Evolutionary conservation across 1,140 invertebrate genomes (phyloP), one percentile per base, ranked within the genome.

Genomic region (Drosophila athabasca): DNA sequence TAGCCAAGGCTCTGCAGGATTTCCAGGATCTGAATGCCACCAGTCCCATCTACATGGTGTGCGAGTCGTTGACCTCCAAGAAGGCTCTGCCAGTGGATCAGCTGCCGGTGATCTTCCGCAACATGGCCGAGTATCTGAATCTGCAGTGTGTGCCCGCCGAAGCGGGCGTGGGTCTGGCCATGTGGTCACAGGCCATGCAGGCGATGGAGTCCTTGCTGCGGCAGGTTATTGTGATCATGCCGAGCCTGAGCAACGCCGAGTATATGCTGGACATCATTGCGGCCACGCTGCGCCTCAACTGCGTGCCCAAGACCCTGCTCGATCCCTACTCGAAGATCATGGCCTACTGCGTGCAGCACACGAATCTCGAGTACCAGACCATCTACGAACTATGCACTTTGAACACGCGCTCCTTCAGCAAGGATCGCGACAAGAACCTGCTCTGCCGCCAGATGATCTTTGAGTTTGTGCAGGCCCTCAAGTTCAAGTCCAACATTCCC

Each of bases 301-400:
- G 95, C 11, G 96, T 98, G 50, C 88, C 90, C 2, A 92, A 92
- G 31, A 91, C 72, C 62, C 98, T 90, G 92, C 99, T 91, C 62
- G 99, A 99, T 88, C 97, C 98, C n/a, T 99, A 99, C 91, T 96
- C 97, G 0, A 99, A 99, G 93, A 95, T 99, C 51, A 90, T 99
- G 24, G 96, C 96, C 89, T 97, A 97, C 91, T 94, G 96, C 4
- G 95, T 99, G 45, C 97, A 99, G 92, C 96, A 97, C 88, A 96
- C 95, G 62, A 93, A 94, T n/a, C 92, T 99, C 31, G 95, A 96
- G 65, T 96, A 99, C 81, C 95, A 95, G 49, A 95, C 95, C 61
- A 91, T 99, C 5, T 94, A 97, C 0, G 98, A 99, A 90, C 93
- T 99, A 11, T 98, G 97, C 91, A 96, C 96, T 53, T 93, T 97